Conservation (phyloP, 1,140 invertebrate species). For the Drosophila elegans region DNA sequence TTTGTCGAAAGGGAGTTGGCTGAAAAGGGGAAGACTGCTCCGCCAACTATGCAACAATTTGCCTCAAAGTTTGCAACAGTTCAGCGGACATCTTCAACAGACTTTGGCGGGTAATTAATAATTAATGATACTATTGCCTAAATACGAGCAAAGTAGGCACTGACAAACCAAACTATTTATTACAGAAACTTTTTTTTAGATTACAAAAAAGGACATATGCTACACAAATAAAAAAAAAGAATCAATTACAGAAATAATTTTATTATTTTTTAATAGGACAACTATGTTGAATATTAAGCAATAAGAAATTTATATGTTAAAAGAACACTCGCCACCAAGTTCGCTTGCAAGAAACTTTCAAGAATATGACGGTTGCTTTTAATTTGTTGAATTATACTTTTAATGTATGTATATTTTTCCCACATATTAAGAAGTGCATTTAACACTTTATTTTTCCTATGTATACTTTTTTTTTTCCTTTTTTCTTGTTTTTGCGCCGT, state of each 20-base stretch:
- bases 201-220: too few relatives aligned
- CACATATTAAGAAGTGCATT: conserved; percentile 1
- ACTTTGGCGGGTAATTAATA: conserved; percentile 26
- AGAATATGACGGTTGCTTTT: neutral
- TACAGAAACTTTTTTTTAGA: neutral
- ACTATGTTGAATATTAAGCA: too few relatives aligned
- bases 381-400: neutral
- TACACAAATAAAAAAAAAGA: neutral
- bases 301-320: too few relatives aligned
- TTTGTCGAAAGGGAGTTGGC: neutral
- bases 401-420: neutral
- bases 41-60: conserved; percentile 42
- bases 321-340: too few relatives aligned
- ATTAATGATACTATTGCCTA: conserved; percentile 31
- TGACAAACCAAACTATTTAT: neutral
- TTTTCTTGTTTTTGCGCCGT: neutral
- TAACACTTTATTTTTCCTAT: neutral
- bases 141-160: conserved; percentile 12
- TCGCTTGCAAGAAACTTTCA: too few relatives aligned
- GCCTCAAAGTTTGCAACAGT: conserved; percentile 35
- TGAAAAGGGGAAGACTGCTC: neutral
- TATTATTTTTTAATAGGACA: too few relatives aligned
- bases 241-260: neutral
- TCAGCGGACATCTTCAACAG: conserved; percentile 35
- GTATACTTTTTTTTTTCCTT: neutral